Evolutionary conservation across 2,888 invertebrate genomes (phyloP).

Genomic region (Ophion costatus): DNA sequence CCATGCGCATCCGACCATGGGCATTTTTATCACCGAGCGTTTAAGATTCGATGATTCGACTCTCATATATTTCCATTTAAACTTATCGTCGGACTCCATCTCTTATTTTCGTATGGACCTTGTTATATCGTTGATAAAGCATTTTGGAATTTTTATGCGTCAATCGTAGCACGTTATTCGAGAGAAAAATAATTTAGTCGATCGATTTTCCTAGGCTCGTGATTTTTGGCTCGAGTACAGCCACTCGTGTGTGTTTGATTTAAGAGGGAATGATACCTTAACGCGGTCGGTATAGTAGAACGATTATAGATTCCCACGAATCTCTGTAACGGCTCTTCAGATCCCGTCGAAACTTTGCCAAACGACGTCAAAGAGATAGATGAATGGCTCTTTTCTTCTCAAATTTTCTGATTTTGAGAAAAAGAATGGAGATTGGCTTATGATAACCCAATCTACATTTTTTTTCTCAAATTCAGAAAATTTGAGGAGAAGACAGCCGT

Average conservation of each 20-base stretch:
- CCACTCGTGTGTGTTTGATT: not conserved
- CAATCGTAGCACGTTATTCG: not conserved
- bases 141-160: not conserved
- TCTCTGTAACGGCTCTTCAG: no score
- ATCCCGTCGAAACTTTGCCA: no score
- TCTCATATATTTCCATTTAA: not conserved
- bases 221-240: not conserved
- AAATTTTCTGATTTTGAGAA: no score
- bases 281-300: no score
- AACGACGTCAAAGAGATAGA: no score
- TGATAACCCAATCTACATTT: no score
- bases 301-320: no score
- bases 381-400: no score
- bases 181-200: not conserved
- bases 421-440: no score
- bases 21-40: conserved; percentile 7
- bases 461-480: no score
- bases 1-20: not conserved
- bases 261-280: no score
- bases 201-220: not conserved
- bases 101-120: not conserved
- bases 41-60: not conserved
- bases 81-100: not conserved
- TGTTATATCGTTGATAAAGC: not conserved
- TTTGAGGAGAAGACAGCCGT: no score